Evolutionary conservation across 2,888 invertebrate genomes (phyloP).

Genomic region (Brachynemurus nebulosus): DNA sequence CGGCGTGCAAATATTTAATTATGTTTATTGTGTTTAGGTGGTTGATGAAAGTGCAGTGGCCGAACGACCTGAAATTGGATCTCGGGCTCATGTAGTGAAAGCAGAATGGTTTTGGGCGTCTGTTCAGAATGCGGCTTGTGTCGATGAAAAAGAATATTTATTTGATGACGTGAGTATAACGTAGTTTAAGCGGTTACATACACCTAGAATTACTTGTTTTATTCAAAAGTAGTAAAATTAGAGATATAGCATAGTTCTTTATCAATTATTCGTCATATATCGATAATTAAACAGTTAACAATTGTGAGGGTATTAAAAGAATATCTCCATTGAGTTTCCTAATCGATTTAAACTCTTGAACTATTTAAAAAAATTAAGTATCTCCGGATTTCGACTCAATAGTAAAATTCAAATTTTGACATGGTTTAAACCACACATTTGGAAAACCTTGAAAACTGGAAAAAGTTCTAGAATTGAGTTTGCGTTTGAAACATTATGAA

Average conservation of each 20-base stretch:
- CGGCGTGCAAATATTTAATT: not conserved
- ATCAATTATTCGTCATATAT: not conserved
- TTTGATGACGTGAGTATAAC: conserved; percentile 67
- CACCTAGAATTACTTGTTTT: not conserved
- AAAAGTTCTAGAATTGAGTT: too few relatives aligned
- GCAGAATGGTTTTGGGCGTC: conserved; percentile 99
- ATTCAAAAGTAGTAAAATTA: too few relatives aligned
- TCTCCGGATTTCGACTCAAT: too few relatives aligned
- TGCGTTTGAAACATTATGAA: too few relatives aligned
- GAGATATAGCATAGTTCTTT: conserved; percentile 9
- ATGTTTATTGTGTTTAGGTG: conserved; percentile 42
- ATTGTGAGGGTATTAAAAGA: too few relatives aligned
- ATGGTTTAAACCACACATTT: too few relatives aligned
- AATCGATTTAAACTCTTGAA: too few relatives aligned
- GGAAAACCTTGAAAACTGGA: too few relatives aligned
- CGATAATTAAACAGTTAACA: not conserved
- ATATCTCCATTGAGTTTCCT: too few relatives aligned
- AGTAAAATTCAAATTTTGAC: too few relatives aligned
- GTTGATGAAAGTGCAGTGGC: conserved; percentile 69
- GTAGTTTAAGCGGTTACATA: too few relatives aligned
- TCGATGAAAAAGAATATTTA: conserved; percentile 79
- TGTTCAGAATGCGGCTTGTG: conserved; percentile 88
- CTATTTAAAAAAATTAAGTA: too few relatives aligned
- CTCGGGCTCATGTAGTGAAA: conserved; percentile 63
- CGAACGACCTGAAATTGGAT: conserved; percentile 45